These are phyloP conservation scores for Drosophila kanapiae DNA, from an alignment of 1,140 invertebrate species.

Conservation along the genomic window DNA sequence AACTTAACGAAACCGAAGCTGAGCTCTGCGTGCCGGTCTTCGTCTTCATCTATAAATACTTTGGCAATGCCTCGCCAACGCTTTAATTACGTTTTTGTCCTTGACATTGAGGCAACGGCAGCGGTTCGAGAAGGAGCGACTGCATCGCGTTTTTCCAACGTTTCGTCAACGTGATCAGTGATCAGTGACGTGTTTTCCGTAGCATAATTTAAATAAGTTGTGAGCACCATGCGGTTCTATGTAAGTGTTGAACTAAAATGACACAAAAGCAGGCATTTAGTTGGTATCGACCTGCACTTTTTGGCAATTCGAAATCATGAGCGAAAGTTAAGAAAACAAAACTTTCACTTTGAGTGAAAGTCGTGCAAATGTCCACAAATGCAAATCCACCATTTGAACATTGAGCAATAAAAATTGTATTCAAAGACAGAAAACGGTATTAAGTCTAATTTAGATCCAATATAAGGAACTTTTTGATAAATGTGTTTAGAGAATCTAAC, in stretches of 20 bases:
- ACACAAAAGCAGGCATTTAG: neutral
- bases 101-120: conserved; percentile 73
- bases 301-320: conserved; percentile 46
- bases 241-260: conserved; percentile 52
- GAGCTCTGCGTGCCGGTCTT: conserved; percentile 53
- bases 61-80: conserved; percentile 74
- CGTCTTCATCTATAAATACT: conserved; percentile 78
- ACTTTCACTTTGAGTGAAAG: conserved; percentile 79
- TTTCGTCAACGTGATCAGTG: conserved; percentile 37
- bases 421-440: neutral
- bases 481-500: too few relatives aligned
- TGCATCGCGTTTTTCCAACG: conserved; percentile 56
- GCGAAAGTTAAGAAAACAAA: conserved; percentile 60
- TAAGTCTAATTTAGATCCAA: neutral
- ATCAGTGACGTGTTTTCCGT: conserved; percentile 47
- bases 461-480: neutral
- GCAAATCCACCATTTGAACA: conserved; percentile 50
- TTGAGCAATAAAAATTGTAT: conserved; percentile 1
- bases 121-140: conserved; percentile 32
- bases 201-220: conserved; percentile 14
- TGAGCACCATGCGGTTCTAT: conserved; percentile 48
- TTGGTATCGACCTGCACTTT: conserved; percentile 17
- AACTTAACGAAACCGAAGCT: conserved; percentile 34
- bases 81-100: conserved; percentile 83
- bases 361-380: conserved; percentile 38